phyloP scores from a whole-genome alignment of 1,140 invertebrate genomes.

The Drosophila saltans region DNA sequence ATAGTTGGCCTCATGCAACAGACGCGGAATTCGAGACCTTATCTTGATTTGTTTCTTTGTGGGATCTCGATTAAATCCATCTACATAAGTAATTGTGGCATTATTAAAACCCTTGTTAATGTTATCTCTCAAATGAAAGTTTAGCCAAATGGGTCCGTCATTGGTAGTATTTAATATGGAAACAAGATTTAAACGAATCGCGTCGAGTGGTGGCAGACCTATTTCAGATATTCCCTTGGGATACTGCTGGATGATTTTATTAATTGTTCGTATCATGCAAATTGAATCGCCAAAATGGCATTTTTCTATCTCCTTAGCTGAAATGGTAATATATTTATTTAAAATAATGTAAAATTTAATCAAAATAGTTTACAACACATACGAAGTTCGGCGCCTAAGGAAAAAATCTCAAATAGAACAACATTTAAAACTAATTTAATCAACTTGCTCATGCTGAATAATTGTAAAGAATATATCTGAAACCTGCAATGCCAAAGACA shows the following conservation, averaged over 20 bases:
- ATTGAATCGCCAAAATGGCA: slow-evolving; percentile 48
- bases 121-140: slow-evolving; percentile 37
- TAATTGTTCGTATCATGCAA: slow-evolving; percentile 49
- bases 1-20: slow-evolving; percentile 25
- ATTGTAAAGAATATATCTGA: not conserved
- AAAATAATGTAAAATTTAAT: not conserved
- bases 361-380: slow-evolving; percentile 6
- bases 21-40: slow-evolving; percentile 26
- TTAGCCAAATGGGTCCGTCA: slow-evolving; percentile 45
- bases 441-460: slow-evolving; percentile 24
- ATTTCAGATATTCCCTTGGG: slow-evolving; percentile 62
- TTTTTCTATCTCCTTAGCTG: slow-evolving; percentile 53
- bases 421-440: slow-evolving; percentile 18
- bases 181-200: not conserved
- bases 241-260: slow-evolving; percentile 44
- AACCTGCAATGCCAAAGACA: slow-evolving; percentile 11
- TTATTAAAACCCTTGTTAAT: slow-evolving; percentile 40
- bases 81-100: slow-evolving; percentile 47
- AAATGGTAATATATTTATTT: slow-evolving; percentile 7
- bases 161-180: slow-evolving; percentile 18
- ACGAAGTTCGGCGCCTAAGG: slow-evolving; percentile 26
- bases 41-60: slow-evolving; percentile 22
- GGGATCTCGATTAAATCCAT: slow-evolving; percentile 53
- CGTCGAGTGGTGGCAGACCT: slow-evolving; percentile 45
- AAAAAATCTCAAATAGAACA: not conserved